phyloP scores from a whole-genome alignment of 64 coral and sea anemone genomes.

The Acropora tenuis region DNA sequence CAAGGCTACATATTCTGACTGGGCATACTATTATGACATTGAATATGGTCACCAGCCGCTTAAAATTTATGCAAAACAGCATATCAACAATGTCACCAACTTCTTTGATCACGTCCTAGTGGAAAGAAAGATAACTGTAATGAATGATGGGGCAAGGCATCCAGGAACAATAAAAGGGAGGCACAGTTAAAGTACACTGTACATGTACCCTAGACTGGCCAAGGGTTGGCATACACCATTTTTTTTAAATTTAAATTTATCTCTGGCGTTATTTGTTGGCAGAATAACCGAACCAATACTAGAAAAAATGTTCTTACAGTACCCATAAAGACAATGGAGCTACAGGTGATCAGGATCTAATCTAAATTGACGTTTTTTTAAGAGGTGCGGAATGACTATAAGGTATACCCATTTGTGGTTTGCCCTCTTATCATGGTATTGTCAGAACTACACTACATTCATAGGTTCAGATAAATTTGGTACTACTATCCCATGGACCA shows the following conservation, averaged over 20 bases:
- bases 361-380: neutral
- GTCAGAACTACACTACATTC: neutral
- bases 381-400: neutral
- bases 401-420: neutral
- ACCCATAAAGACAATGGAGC: neutral
- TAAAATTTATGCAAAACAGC: neutral
- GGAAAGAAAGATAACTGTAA: slow-evolving; percentile 2
- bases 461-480: neutral
- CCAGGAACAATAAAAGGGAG: neutral
- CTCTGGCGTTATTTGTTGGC: neutral
- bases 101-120: neutral
- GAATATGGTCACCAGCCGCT: slow-evolving; percentile 8
- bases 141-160: neutral
- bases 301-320: neutral
- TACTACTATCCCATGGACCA: no score
- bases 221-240: no score
- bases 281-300: neutral
- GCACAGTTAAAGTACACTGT: neutral
- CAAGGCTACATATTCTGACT: neutral
- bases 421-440: neutral
- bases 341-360: neutral
- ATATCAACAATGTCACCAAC: slow-evolving; percentile 3
- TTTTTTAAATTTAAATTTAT: no score
- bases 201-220: no score
- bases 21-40: slow-evolving; percentile 4